Conservation (phyloP, 2,113 vertebrate genomes). For the Oreamnos americanus region DNA sequence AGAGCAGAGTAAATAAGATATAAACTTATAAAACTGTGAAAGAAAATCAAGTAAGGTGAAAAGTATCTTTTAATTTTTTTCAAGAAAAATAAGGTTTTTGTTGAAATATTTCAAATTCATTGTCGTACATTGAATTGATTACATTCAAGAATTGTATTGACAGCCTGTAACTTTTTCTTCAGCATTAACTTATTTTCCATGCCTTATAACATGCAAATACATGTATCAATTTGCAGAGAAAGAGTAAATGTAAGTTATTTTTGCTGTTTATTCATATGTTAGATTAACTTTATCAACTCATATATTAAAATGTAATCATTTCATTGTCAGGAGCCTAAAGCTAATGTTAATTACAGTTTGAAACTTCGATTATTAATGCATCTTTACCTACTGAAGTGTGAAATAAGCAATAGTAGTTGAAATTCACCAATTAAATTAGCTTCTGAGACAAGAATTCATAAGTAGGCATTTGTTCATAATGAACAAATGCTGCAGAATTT, state of each 20-base stretch:
- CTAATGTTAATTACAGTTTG: slow-evolving; percentile 84
- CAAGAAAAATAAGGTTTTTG: slow-evolving; percentile 6
- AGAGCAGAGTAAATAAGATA: background rate
- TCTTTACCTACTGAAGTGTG: slow-evolving; percentile 84
- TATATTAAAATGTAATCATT: slow-evolving; percentile 84
- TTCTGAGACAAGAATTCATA: slow-evolving; percentile 81
- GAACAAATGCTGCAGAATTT: slow-evolving; percentile 29
- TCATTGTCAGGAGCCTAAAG: slow-evolving; percentile 83
- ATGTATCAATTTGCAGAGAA: slow-evolving; percentile 69
- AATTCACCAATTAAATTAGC: slow-evolving; percentile 85
- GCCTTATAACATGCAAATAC: slow-evolving; percentile 67
- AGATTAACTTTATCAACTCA: slow-evolving; percentile 81
- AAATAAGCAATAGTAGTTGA: slow-evolving; percentile 87
- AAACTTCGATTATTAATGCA: slow-evolving; percentile 86
- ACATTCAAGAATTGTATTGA: background rate
- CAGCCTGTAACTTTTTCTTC: background rate
- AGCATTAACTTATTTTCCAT: background rate
- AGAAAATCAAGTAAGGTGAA: slow-evolving; percentile 22
- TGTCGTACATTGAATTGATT: slow-evolving; percentile 3
- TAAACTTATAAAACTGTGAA: background rate
- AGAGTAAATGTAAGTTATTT: slow-evolving; percentile 61
- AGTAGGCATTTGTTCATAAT: slow-evolving; percentile 62
- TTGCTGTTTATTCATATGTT: slow-evolving; percentile 72
- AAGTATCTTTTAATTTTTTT: background rate
- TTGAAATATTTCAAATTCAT: background rate